phyloP scores from a whole-genome alignment of 2,888 invertebrate genomes.

The Troides oblongomaculatus region DNA sequence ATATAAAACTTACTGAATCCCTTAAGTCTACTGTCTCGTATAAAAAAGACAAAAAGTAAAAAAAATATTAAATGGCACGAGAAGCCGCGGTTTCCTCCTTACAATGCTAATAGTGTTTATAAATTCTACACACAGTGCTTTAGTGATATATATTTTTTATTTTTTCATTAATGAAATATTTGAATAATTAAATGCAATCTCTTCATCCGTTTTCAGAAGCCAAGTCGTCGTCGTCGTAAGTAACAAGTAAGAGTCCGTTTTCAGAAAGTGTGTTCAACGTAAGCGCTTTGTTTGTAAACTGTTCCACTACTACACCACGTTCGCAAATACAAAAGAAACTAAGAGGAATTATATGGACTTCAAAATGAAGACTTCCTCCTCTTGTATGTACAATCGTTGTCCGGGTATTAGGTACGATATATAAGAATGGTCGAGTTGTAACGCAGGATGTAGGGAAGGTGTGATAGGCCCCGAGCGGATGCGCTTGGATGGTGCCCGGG shows the following conservation, averaged over 20 bases:
- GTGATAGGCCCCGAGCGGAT: constrained; percentile 64
- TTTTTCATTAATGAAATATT: constrained; percentile 61
- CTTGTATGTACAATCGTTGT: constrained; percentile 64
- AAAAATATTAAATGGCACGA: constrained; percentile 61
- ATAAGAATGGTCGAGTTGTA: constrained; percentile 64
- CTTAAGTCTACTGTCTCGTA: constrained; percentile 36
- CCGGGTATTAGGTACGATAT: constrained; percentile 62
- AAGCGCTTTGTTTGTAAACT: constrained; percentile 14
- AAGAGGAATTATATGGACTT: constrained; percentile 52
- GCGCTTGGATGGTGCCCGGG: constrained; percentile 62
- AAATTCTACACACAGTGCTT: constrained; percentile 37
- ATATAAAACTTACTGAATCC: constrained; percentile 40
- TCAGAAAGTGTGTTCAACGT: background rate
- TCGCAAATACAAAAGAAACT: constrained; percentile 26
- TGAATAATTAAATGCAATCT: constrained; percentile 44
- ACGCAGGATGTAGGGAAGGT: constrained; percentile 44
- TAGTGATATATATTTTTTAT: constrained; percentile 37
- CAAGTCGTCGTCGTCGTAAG: constrained; percentile 52
- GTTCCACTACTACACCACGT: constrained; percentile 7
- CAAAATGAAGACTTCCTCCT: constrained; percentile 67
- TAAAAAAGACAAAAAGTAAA: constrained; percentile 26
- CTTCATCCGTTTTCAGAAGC: constrained; percentile 64
- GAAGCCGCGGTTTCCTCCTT: constrained; percentile 65
- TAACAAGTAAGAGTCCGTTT: constrained; percentile 28
- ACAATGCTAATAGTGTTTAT: constrained; percentile 37